Percentiles rank a stretch among this genome's conserved stretches.
Conservation (phyloP, 1,140 invertebrate genomes). For the Drosophila sturtevanti region DNA sequence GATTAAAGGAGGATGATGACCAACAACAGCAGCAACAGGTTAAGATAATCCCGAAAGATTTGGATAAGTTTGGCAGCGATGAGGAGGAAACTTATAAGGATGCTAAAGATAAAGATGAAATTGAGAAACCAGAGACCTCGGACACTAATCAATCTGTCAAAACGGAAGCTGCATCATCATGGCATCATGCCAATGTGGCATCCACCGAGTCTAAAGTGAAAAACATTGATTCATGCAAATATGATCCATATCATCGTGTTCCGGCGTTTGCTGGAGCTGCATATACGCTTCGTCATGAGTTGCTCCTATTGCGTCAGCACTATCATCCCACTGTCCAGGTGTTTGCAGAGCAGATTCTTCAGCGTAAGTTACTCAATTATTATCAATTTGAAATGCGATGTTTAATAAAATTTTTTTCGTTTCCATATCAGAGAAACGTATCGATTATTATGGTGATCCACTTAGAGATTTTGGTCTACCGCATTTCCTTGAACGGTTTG, state of each 20-base stretch:
- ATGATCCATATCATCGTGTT: slow-evolving; percentile 91
- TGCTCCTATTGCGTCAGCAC: slow-evolving; percentile 88
- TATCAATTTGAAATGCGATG: background rate
- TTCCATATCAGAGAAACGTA: slow-evolving; percentile 85
- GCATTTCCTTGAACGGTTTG: slow-evolving; percentile 96
- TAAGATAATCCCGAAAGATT: slow-evolving; percentile 35
- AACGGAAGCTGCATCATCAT: slow-evolving; percentile 39
- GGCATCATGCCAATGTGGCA: slow-evolving; percentile 66
- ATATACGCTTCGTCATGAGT: slow-evolving; percentile 88
- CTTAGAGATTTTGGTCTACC: slow-evolving; percentile 95
- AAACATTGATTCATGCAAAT: slow-evolving; percentile 82
- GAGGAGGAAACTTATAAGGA: slow-evolving; percentile 85
- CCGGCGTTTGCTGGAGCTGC: slow-evolving; percentile 91
- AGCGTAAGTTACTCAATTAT: slow-evolving; percentile 84
- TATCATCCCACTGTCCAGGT: slow-evolving; percentile 96
- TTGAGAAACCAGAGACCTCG: background rate
- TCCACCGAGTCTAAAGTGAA: slow-evolving; percentile 49
- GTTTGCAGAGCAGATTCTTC: slow-evolving; percentile 92
- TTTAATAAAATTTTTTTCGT: background rate
- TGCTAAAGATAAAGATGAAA: slow-evolving; percentile 70
- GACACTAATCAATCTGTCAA: background rate
- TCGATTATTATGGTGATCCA: slow-evolving; percentile 95
- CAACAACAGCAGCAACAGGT: slow-evolving; percentile 1
- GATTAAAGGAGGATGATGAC: slow-evolving; percentile 14
- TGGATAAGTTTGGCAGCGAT: slow-evolving; percentile 83